Conservation (phyloP, 2,113 vertebrate genomes). For the Uria lomvia region DNA sequence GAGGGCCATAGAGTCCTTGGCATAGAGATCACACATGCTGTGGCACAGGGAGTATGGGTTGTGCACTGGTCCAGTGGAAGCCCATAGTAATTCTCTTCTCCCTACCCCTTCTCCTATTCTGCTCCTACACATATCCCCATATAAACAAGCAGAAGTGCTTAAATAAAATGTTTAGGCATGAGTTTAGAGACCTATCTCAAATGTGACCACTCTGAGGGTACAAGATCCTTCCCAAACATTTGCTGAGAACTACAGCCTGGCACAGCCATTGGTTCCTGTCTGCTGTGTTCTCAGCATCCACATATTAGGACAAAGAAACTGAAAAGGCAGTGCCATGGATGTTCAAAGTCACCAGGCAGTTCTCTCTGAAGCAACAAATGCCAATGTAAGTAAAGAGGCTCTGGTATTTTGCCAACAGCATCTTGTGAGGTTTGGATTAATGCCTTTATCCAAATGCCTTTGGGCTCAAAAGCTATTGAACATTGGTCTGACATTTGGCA, state of each 20-base stretch:
- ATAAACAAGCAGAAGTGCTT: neutral
- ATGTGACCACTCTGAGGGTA: neutral
- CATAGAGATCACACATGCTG: neutral
- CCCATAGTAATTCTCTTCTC: neutral
- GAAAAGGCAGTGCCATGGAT: neutral
- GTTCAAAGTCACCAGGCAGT: neutral
- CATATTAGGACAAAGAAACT: neutral
- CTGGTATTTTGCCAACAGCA: neutral
- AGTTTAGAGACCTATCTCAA: neutral
- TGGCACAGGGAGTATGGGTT: neutral
- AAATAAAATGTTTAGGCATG: neutral
- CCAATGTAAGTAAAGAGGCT: neutral
- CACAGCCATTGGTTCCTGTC: neutral
- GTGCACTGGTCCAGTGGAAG: neutral
- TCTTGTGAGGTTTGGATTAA: neutral
- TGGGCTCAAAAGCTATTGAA: neutral
- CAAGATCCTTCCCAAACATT: neutral
- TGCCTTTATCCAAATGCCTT: neutral
- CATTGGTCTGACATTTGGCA: neutral
- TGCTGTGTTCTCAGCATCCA: neutral
- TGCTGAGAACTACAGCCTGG: neutral
- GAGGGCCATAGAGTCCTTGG: neutral
- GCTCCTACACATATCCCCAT: neutral
- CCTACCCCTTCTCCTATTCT: neutral
- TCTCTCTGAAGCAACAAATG: neutral